Percentiles rank a stretch among this genome's conserved stretches.
phyloP scores from a whole-genome alignment of 1,140 invertebrate species.

The Charaxes varanes region DNA sequence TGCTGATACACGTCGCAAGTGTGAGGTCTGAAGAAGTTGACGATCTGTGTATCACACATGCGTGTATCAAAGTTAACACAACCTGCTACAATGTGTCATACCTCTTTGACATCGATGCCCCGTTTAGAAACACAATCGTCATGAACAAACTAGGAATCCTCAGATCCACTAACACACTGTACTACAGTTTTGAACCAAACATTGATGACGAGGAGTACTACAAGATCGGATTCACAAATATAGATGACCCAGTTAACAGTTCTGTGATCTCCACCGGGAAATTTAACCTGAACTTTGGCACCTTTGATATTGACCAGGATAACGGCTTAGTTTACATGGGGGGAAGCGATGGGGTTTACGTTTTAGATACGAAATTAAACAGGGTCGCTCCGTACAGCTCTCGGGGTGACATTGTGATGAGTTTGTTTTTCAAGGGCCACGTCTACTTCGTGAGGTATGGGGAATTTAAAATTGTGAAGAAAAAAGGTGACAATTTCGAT shows the following conservation, averaged over 20 bases:
- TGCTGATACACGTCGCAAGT: too few relatives aligned
- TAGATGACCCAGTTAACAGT: conserved; percentile 29
- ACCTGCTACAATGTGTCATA: conserved; percentile 46
- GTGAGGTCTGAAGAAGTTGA: too few relatives aligned
- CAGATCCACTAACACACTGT: conserved; percentile 39
- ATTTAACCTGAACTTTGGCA: conserved; percentile 48
- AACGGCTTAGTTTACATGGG: conserved; percentile 48
- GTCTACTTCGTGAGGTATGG: conserved; percentile 44
- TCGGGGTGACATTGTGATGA: conserved; percentile 40
- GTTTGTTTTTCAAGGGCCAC: conserved; percentile 47
- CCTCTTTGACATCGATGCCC: conserved; percentile 47
- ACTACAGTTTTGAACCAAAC: conserved; percentile 48
- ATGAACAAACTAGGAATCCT: conserved; percentile 47
- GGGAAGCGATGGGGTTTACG: conserved; percentile 45
- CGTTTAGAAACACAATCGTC: conserved; percentile 42
- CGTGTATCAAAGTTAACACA: conserved; percentile 37
- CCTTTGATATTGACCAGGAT: conserved; percentile 52
- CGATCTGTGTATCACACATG: too few relatives aligned
- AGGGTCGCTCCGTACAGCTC: conserved; percentile 41
- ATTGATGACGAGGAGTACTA: conserved; percentile 50
- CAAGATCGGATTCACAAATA: conserved; percentile 47
- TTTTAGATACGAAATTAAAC: conserved; percentile 32
- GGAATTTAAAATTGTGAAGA: conserved; percentile 40
- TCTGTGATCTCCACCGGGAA: conserved; percentile 35
- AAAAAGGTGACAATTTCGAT: conserved; percentile 48